Evolutionary conservation across 2,113 vertebrate genomes (phyloP).

Genomic region (Alethe castanea): DNA sequence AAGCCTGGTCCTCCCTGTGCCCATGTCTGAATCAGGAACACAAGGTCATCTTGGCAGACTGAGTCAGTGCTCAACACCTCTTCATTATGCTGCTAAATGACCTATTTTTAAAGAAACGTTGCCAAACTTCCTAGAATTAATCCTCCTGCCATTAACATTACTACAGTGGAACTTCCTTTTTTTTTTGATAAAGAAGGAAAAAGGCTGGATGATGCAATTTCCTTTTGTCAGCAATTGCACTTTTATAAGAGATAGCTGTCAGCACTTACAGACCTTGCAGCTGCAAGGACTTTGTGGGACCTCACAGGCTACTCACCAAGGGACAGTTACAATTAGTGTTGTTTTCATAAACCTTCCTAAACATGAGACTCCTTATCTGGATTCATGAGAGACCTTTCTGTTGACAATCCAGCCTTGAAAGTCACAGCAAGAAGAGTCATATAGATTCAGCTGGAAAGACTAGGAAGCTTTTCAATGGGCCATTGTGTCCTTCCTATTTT

Average conservation of each 20-base stretch:
- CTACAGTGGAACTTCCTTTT: neutral
- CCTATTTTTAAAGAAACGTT: neutral
- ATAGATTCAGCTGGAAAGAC: neutral
- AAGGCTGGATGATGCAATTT: neutral
- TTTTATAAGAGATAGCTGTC: neutral
- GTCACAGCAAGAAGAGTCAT: neutral
- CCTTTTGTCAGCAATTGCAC: neutral
- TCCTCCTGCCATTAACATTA: neutral
- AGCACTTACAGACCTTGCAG: neutral
- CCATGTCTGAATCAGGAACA: neutral
- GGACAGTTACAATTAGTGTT: neutral
- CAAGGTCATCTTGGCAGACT: neutral
- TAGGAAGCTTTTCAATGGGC: neutral
- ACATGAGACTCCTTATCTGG: neutral
- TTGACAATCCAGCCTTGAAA: neutral
- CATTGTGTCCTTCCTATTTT: neutral
- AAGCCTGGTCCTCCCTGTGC: neutral
- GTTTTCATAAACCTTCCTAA: neutral
- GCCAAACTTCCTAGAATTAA: neutral
- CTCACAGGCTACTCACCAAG: neutral
- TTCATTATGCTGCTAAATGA: neutral
- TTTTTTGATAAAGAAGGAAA: neutral
- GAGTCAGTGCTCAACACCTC: neutral
- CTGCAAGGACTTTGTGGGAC: neutral
- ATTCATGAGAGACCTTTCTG: neutral